Base-by-base conservation (phyloP, 1,140 invertebrate species). In the Listronotus oregonensis region DNA sequence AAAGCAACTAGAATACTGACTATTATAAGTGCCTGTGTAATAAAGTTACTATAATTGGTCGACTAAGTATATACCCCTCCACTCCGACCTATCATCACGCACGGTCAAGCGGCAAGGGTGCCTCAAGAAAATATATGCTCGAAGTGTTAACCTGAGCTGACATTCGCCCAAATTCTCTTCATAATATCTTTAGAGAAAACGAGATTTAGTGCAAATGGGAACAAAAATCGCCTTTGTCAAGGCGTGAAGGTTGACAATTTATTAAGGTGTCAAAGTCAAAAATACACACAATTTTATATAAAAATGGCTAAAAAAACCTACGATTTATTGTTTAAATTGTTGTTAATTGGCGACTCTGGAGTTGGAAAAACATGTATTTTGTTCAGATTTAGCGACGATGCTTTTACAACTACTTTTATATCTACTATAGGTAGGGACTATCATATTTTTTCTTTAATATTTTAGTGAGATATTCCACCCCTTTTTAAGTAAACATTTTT, bases 311-410 rank as follows among this genome's bases (percentile, higher is more conserved):
- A 93, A 85, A 95, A 95, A 85, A 97, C 96, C 68, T 99, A 99
- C 85, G 96, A 99, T 87, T 89, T 96, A 79, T 86, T 99, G 76
- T 99, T 99, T 83, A 99, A 99, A 87, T 87, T 99, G 78, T 82
- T 99, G 71, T 83, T 99, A 72, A 98, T 99, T 82, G 97, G 96
- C 62, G 96, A 99, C 85, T 97, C 94, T 66, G 96, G 96, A 68
- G 97, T 99, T 66, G 96, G 96, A 73, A 99, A 99, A 85, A 98
- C 96, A 52, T 98, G 96, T 84, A 95, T 99, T 78, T 84, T 99
- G 64, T 98, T 98, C 80, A 88, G 97, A 82, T 99, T 98, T 85
- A 96, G 94, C 54, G 96, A 98, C 81, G 96, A 98, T 86, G 95
- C 95, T 61, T 99, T 98, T 82, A 98, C 97, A 76, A 95, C 96